Conservation (phyloP, 1,140 invertebrate species). For the Penaeus japonicus region DNA sequence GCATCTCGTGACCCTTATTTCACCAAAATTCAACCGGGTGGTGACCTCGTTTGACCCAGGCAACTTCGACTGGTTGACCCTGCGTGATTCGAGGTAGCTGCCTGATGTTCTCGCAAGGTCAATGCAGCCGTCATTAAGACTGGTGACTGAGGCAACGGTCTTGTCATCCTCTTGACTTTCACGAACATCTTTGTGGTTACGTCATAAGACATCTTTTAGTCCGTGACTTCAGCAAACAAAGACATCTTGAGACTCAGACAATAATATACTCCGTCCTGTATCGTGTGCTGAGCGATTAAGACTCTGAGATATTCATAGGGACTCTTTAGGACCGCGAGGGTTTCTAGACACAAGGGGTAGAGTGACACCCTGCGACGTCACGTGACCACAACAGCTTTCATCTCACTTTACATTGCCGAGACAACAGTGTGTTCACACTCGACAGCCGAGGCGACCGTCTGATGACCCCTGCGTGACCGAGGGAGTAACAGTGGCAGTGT, state of each 20-base stretch:
- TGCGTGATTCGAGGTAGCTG: background rate
- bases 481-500: background rate
- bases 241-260: background rate
- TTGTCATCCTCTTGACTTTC: background rate
- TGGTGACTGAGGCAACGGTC: background rate
- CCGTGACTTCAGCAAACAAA: background rate
- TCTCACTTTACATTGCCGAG: too few relatives aligned
- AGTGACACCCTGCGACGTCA: too few relatives aligned
- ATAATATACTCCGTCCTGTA: background rate
- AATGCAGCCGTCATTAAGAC: background rate
- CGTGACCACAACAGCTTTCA: too few relatives aligned
- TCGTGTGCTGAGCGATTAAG: background rate
- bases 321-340: too few relatives aligned
- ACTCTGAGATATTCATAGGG: too few relatives aligned
- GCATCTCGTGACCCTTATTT: constrained; percentile 3
- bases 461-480: background rate
- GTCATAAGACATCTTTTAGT: too few relatives aligned
- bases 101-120: background rate
- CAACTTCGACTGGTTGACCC: background rate
- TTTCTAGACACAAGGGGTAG: too few relatives aligned
- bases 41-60: constrained; percentile 8
- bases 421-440: background rate
- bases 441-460: too few relatives aligned
- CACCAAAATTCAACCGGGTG: constrained; percentile 1
- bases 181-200: too few relatives aligned